Conservation (phyloP, 2,888 invertebrate species). For the Andrena minutula region DNA sequence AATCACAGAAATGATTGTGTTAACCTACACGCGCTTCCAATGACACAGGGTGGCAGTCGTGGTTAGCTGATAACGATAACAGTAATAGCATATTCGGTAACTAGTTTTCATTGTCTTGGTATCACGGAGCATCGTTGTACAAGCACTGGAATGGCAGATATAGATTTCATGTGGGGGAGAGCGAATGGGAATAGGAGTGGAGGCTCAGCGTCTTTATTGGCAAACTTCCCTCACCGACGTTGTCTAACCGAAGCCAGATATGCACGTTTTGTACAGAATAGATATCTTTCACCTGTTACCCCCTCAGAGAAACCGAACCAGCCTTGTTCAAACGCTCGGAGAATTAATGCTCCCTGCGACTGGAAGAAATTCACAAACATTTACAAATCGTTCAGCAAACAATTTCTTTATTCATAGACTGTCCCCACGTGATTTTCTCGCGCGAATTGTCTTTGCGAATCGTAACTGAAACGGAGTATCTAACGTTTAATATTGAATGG, state of each 20-base stretch:
- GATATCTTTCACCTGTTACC: conserved; percentile 13
- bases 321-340: conserved; percentile 1
- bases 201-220: conserved; percentile 13
- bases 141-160: conserved; percentile 1
- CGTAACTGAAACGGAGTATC: no score
- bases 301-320: not conserved
- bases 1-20: no score
- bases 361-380: no score
- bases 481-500: no score
- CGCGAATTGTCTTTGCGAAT: no score
- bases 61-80: not conserved
- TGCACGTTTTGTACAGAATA: conserved; percentile 4
- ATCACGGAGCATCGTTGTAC: conserved; percentile 3
- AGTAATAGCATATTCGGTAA: conserved; percentile 11
- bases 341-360: not conserved
- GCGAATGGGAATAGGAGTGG: conserved; percentile 4
- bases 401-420: no score
- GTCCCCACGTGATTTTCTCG: no score
- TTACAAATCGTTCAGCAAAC: no score
- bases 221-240: not conserved
- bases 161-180: not conserved
- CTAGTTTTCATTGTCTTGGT: conserved; percentile 14
- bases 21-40: no score
- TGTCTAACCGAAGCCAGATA: not conserved
- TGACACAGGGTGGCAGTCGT: no score